Percentiles rank a stretch among this genome's conserved stretches.
These are phyloP conservation scores for Homarus gammarus DNA, from an alignment of 2,888 invertebrate species.

Conservation along the genomic window DNA sequence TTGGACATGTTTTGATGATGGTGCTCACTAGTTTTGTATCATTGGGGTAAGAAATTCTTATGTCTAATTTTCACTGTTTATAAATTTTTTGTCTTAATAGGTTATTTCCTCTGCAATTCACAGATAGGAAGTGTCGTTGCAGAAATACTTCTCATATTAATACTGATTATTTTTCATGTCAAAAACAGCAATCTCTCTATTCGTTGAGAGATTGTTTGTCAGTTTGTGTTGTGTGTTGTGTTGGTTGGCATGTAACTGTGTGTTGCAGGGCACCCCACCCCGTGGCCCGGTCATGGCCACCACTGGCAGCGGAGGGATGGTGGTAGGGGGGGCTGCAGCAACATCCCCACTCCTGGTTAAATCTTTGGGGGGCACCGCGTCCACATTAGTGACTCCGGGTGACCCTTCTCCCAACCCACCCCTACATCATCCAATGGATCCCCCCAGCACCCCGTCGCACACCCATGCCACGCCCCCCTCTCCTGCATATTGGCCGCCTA, in stretches of 20 bases:
- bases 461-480: constrained; percentile 70
- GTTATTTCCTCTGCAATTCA: constrained; percentile 42
- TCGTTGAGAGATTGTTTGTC: constrained; percentile 25
- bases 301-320: constrained; percentile 60
- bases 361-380: constrained; percentile 61
- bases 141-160: constrained; percentile 41
- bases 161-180: constrained; percentile 39
- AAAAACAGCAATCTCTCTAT: constrained; percentile 20
- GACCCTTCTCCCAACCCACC: constrained; percentile 73
- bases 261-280: constrained; percentile 74
- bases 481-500: constrained; percentile 71
- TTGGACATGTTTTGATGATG: constrained; percentile 48
- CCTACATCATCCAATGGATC: constrained; percentile 66
- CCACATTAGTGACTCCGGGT: constrained; percentile 65
- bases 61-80: constrained; percentile 26
- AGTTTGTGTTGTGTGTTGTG: constrained; percentile 59
- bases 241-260: constrained; percentile 72
- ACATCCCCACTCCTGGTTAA: constrained; percentile 71
- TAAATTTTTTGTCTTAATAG: constrained; percentile 27
- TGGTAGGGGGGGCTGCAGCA: constrained; percentile 65
- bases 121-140: constrained; percentile 41
- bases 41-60: constrained; percentile 13
- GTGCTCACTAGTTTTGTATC: constrained; percentile 38
- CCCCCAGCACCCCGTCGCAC: constrained; percentile 68
- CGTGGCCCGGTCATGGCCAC: constrained; percentile 64